Evolutionary conservation across 2,888 invertebrate species (phyloP), one percentile per base, ranked within the genome.

Genomic region (Hemaris fuciformis): DNA sequence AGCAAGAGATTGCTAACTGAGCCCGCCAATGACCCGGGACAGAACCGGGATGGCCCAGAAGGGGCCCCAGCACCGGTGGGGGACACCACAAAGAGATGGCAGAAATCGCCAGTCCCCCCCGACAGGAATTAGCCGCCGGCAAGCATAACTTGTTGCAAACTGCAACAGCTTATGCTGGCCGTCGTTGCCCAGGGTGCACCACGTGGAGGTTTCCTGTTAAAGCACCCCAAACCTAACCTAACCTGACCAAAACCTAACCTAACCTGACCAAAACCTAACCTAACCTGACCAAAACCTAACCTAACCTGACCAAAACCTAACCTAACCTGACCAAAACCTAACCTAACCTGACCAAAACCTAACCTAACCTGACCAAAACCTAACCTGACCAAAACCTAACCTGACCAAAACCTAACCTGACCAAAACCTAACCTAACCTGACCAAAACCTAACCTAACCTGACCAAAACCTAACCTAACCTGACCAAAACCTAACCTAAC

Each of bases 401-500:
- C n/a, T n/a, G n/a, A 7, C 7, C n/a, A n/a, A n/a, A 38, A 53
- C 66, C 65, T 65, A 67, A 67, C 67, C 66, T 64, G 65, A 66
- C 70, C 66, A 64, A 65, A 67, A 66, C 69, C 62, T 65, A 67
- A 65, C 67, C 61, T 65, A 67, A 66, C 69, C 63, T 65, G 67
- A 65, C 69, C 62, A 65, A 65, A 7, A 31, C 7, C 31, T 5
- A 7, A 7, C 5, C 3, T 31, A 31, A 5, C n/a, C n/a, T n/a
- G 13, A 34, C 34, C 34, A 34, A 34, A 23, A 23, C 23, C 23
- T 23, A 23, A 23, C 23, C 23, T 23, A 23, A 23, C 23, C 23
- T n/a, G n/a, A n/a, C n/a, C n/a, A n/a, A n/a, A n/a, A n/a, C n/a
- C n/a, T n/a, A n/a, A n/a, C n/a, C n/a, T n/a, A n/a, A n/a, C n/a